Percentiles rank a stretch among this genome's conserved stretches.
Evolutionary conservation across 2,888 invertebrate species (phyloP).

Genomic region (Drosophila robusta): DNA sequence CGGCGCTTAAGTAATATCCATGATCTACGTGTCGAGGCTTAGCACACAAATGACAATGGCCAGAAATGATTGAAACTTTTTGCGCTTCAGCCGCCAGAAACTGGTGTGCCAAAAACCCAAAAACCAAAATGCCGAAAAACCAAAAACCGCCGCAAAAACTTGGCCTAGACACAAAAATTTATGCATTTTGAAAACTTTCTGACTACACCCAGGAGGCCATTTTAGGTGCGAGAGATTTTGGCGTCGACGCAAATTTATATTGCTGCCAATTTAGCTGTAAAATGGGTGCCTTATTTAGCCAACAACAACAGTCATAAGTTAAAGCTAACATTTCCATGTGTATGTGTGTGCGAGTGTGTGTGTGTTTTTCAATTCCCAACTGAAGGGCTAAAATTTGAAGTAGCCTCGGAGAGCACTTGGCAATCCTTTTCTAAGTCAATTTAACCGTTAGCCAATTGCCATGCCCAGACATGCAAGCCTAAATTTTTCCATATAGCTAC

Average conservation of each 20-base stretch:
- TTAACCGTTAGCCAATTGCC: slow-evolving; percentile 37
- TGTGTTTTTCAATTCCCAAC: not conserved
- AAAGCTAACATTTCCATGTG: slow-evolving; percentile 1
- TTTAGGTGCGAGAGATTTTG: slow-evolving; percentile 52
- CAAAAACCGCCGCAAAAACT: slow-evolving; percentile 47
- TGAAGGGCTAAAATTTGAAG: not conserved
- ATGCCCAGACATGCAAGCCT: slow-evolving; percentile 16
- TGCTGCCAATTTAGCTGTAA: slow-evolving; percentile 52
- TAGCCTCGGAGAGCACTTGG: not conserved
- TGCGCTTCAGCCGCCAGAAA: slow-evolving; percentile 38
- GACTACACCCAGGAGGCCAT: slow-evolving; percentile 71
- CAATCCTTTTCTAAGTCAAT: slow-evolving; percentile 10
- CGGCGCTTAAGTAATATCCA: slow-evolving; percentile 51
- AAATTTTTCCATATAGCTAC: not conserved
- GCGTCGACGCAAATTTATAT: slow-evolving; percentile 43
- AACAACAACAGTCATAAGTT: slow-evolving; percentile 11
- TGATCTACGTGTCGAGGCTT: slow-evolving; percentile 58
- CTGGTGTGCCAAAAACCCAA: slow-evolving; percentile 37
- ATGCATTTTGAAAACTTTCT: slow-evolving; percentile 74
- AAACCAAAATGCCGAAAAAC: slow-evolving; percentile 21
- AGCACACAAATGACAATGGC: slow-evolving; percentile 44
- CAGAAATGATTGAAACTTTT: slow-evolving; percentile 73
- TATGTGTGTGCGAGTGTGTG: not conserved
- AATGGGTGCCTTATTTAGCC: slow-evolving; percentile 26
- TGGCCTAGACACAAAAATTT: slow-evolving; percentile 48